phyloP scores from a whole-genome alignment of 1,140 invertebrate species.

The Meloidogyne exigua region DNA sequence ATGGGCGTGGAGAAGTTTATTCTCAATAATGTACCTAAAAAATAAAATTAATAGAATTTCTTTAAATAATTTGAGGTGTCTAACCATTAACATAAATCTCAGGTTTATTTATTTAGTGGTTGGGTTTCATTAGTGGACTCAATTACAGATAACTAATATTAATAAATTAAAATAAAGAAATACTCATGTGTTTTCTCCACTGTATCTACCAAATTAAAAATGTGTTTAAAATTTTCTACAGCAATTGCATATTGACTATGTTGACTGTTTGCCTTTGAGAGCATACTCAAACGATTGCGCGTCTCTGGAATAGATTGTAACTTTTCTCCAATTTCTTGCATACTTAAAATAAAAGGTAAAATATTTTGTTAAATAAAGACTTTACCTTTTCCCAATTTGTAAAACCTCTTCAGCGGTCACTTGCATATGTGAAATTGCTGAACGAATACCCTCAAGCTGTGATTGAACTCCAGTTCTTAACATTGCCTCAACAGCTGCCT shows the following conservation, averaged over 20 bases:
- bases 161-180: constrained; percentile 53
- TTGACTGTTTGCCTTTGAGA: constrained; percentile 85
- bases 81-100: too few species aligned
- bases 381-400: constrained; percentile 74
- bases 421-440: constrained; percentile 85
- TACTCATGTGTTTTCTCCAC: constrained; percentile 84
- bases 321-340: constrained; percentile 70
- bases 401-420: constrained; percentile 78
- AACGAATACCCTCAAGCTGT: constrained; percentile 89
- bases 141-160: background rate
- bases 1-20: constrained; percentile 90
- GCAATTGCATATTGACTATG: constrained; percentile 90
- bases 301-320: constrained; percentile 74
- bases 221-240: constrained; percentile 95
- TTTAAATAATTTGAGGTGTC: too few species aligned
- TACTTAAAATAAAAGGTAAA: constrained; percentile 61
- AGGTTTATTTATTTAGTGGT: too few species aligned
- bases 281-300: constrained; percentile 76
- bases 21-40: constrained; percentile 78
- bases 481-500: constrained; percentile 92
- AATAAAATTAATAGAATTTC: background rate
- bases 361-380: constrained; percentile 15
- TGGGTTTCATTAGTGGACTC: too few species aligned
- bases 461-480: constrained; percentile 97
- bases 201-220: constrained; percentile 93